Percentiles rank a stretch among this genome's conserved stretches.
These are phyloP conservation scores for Notoglanidium macrostoma DNA, from an alignment of 2,797 vertebrate genomes.

Conservation along the genomic window DNA sequence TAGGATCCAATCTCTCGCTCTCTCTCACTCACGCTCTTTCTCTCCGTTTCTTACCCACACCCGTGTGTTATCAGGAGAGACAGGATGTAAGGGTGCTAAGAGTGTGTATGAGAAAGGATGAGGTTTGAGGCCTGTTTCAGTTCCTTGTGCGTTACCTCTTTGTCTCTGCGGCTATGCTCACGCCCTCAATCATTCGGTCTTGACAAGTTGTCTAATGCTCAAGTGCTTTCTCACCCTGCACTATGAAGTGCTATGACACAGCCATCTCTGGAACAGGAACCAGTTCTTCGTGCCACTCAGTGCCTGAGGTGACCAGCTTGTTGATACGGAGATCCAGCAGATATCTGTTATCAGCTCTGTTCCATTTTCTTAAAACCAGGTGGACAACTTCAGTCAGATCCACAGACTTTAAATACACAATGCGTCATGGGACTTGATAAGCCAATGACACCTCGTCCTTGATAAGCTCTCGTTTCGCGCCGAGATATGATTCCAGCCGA, in stretches of 20 bases:
- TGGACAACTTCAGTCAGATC: conserved; percentile 47
- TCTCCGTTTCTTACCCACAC: conserved; percentile 39
- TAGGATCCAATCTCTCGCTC: conserved; percentile 45
- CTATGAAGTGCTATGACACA: conserved; percentile 33
- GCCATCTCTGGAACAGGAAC: conserved; percentile 33
- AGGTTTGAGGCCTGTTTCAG: conserved; percentile 28
- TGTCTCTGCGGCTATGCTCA: conserved; percentile 45
- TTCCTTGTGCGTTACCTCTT: conserved; percentile 32
- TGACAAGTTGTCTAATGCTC: conserved; percentile 44
- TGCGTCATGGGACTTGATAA: conserved; percentile 45
- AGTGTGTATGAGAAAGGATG: conserved; percentile 42
- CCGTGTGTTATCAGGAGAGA: conserved; percentile 27
- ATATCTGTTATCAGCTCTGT: conserved; percentile 38
- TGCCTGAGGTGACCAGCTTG: conserved; percentile 36
- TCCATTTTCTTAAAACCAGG: conserved; percentile 43
- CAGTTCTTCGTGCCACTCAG: conserved; percentile 31
- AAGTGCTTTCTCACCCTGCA: conserved; percentile 46
- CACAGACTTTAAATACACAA: conserved; percentile 40
- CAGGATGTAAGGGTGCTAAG: conserved; percentile 31
- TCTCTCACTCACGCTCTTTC: conserved; percentile 20
- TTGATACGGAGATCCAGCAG: conserved; percentile 44
- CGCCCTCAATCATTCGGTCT: conserved; percentile 34
- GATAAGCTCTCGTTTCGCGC: conserved; percentile 11
- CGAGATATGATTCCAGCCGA: conserved; percentile 28
- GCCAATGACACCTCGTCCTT: conserved; percentile 43